A percentile compares a stretch with the other conserved stretches of the same genome.
Evolutionary conservation across 2,113 vertebrate genomes (phyloP).

Genomic region (Sceloporus undulatus): DNA sequence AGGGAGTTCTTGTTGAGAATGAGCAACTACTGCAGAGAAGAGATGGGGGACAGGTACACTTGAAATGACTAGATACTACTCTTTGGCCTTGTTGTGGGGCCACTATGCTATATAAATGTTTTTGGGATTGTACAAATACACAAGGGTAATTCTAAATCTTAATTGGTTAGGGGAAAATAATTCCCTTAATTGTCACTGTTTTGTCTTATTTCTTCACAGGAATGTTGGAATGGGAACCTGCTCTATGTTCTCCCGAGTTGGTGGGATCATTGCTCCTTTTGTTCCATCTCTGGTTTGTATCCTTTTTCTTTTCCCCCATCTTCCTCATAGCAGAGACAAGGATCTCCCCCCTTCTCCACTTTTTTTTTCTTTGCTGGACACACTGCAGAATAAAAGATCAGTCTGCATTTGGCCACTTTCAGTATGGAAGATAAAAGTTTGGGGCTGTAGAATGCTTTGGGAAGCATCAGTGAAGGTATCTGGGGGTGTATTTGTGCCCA

Average conservation of each 20-base stretch:
- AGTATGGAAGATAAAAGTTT: too few species aligned
- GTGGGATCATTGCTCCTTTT: conserved; percentile 86
- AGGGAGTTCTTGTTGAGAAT: not conserved
- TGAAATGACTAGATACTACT: not conserved
- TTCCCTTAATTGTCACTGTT: not conserved
- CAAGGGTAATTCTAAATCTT: not conserved
- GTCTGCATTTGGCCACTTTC: too few species aligned
- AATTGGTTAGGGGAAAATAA: not conserved
- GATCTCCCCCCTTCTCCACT: too few species aligned
- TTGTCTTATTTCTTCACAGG: conserved; percentile 60
- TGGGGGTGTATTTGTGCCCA: too few species aligned
- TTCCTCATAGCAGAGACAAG: not conserved
- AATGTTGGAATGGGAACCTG: conserved; percentile 85
- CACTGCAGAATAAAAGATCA: not conserved
- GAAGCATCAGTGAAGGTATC: too few species aligned
- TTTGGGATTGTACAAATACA: not conserved
- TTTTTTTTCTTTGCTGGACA: not conserved
- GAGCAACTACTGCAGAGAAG: not conserved
- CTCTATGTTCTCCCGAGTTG: conserved; percentile 86
- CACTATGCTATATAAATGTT: not conserved
- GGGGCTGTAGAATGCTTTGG: too few species aligned
- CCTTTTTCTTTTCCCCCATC: conserved; percentile 21
- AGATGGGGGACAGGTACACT: too few species aligned
- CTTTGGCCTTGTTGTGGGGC: too few species aligned
- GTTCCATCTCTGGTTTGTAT: conserved; percentile 84